Percentiles rank a stretch among this genome's conserved stretches.
phyloP scores from a whole-genome alignment of 2,888 invertebrate species.

The Chamaedrilus cognettii region DNA sequence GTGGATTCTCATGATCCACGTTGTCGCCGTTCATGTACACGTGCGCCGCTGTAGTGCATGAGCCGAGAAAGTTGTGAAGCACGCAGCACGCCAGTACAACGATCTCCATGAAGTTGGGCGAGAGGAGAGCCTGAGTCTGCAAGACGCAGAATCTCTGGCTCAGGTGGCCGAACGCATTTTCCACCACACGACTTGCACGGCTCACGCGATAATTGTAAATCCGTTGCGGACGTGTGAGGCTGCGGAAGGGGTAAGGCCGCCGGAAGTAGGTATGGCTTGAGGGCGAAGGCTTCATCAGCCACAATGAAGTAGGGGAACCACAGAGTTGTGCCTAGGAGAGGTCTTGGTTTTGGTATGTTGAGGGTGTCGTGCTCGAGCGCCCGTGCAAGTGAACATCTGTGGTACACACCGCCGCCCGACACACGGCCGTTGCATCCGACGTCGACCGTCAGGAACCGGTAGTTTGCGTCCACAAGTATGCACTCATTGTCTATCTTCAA shows the following conservation, averaged over 20 bases:
- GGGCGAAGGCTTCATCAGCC: slow-evolving; percentile 38
- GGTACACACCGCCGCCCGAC: slow-evolving; percentile 35
- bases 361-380: slow-evolving; percentile 19
- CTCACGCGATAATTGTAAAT: slow-evolving; percentile 20
- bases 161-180: slow-evolving; percentile 28
- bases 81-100: too few species aligned
- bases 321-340: slow-evolving; percentile 10
- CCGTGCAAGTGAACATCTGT: slow-evolving; percentile 14
- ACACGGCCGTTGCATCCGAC: slow-evolving; percentile 33
- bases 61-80: too few species aligned
- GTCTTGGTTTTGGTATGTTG: slow-evolving; percentile 23
- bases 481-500: slow-evolving; percentile 14
- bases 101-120: too few species aligned
- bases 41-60: too few species aligned
- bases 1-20: too few species aligned
- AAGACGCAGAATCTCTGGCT: too few species aligned
- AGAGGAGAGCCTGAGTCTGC: too few species aligned
- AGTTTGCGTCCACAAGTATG: slow-evolving; percentile 25
- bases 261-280: slow-evolving; percentile 28
- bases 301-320: slow-evolving; percentile 27
- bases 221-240: slow-evolving; percentile 5
- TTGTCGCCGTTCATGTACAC: too few species aligned
- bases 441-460: slow-evolving; percentile 20
- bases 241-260: slow-evolving; percentile 30
- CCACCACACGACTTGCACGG: slow-evolving; percentile 20